phyloP scores from a whole-genome alignment of 2,888 invertebrate genomes.

The Sphaerophoria taeniata region DNA sequence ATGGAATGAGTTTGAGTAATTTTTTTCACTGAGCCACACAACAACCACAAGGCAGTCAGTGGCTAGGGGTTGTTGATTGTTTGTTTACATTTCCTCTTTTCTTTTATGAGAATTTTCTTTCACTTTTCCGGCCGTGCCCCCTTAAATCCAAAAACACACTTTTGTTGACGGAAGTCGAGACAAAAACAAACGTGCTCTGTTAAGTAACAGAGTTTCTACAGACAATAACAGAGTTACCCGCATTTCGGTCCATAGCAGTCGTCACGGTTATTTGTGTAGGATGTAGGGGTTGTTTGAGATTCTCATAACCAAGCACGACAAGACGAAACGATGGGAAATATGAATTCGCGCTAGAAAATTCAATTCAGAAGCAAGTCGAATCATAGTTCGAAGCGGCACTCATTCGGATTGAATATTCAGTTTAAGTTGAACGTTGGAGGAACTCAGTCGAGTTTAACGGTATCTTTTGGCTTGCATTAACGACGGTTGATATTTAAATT shows the following conservation, averaged over 20 bases:
- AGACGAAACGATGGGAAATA: conserved; percentile 30
- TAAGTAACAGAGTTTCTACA: conserved; percentile 64
- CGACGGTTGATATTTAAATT: conserved; percentile 23
- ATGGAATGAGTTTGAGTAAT: conserved; percentile 39
- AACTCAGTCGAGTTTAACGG: conserved; percentile 50
- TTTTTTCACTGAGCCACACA: background rate
- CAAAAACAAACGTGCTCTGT: conserved; percentile 59
- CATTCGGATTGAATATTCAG: conserved; percentile 53
- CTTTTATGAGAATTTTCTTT: conserved; percentile 46
- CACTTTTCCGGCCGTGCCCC: background rate
- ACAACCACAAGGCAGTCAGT: background rate
- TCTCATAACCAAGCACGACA: background rate
- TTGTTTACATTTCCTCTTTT: conserved; percentile 69
- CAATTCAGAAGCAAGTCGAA: background rate
- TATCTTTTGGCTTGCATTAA: background rate
- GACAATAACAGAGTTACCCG: conserved; percentile 47
- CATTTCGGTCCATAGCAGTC: conserved; percentile 16
- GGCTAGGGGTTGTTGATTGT: conserved; percentile 58
- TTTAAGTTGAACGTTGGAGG: conserved; percentile 61
- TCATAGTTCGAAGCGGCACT: conserved; percentile 27
- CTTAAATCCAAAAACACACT: background rate
- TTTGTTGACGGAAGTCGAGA: conserved; percentile 58
- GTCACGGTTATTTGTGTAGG: too few relatives aligned
- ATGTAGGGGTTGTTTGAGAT: conserved; percentile 16
- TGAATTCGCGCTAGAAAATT: conserved; percentile 65